A percentile compares a stretch with the other conserved stretches of the same genome.
These are phyloP conservation scores for Neuroterus valhalla DNA, from an alignment of 1,140 invertebrate species.

Conservation along the genomic window DNA sequence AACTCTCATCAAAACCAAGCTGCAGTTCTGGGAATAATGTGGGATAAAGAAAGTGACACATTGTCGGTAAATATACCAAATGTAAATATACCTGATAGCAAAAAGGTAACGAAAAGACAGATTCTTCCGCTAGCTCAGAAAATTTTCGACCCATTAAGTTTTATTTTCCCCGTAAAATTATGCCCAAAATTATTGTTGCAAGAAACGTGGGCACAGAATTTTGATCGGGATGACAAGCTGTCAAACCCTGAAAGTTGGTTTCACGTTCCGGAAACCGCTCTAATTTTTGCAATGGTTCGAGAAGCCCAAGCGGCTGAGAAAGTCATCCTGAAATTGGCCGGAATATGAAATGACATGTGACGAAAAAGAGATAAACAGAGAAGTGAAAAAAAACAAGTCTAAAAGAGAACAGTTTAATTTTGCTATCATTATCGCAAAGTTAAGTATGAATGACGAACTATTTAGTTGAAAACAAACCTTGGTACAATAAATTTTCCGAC, in stretches of 20 bases:
- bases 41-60: background rate
- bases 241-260: constrained; percentile 28
- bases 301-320: constrained; percentile 61
- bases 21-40: background rate
- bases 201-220: constrained; percentile 48
- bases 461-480: too few species aligned
- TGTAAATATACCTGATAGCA: background rate
- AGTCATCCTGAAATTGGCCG: constrained; percentile 50
- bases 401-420: too few species aligned
- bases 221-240: constrained; percentile 53
- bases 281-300: constrained; percentile 64
- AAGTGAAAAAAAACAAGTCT: too few species aligned
- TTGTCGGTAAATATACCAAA: constrained; percentile 1
- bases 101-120: constrained; percentile 26
- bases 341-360: background rate
- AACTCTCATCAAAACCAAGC: background rate
- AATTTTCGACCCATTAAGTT: constrained; percentile 62
- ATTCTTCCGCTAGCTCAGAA: background rate
- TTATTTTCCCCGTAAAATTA: constrained; percentile 54
- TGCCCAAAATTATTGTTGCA: constrained; percentile 49
- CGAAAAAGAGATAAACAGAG: background rate
- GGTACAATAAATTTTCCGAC: too few species aligned
- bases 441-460: too few species aligned
- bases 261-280: constrained; percentile 45
- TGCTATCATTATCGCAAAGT: too few species aligned